Conservation (phyloP, 1,140 invertebrate genomes). For the Ganaspis sp. region DNA sequence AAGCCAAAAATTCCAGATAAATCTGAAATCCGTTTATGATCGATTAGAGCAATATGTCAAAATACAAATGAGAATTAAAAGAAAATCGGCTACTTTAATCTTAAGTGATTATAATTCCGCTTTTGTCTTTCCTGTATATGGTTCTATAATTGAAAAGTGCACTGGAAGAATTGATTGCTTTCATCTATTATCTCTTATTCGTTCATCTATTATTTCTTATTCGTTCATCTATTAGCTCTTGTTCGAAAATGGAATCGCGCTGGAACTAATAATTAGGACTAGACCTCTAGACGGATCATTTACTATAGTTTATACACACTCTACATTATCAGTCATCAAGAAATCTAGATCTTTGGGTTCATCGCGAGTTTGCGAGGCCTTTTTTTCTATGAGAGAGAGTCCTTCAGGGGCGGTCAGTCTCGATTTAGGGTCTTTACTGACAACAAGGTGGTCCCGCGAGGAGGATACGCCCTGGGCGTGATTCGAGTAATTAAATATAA, state of each 20-base stretch:
- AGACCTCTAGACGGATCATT: slow-evolving; percentile 2
- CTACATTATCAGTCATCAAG: slow-evolving; percentile 46
- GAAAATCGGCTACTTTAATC: neutral
- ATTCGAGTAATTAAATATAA: slow-evolving; percentile 75
- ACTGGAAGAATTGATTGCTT: slow-evolving; percentile 66
- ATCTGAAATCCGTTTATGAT: neutral
- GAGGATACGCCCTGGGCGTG: slow-evolving; percentile 72
- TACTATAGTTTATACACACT: slow-evolving; percentile 20
- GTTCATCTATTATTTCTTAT: too few species aligned
- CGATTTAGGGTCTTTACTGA: slow-evolving; percentile 33
- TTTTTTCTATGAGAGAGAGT: slow-evolving; percentile 48
- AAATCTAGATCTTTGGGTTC: slow-evolving; percentile 34
- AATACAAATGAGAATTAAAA: neutral
- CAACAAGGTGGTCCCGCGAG: slow-evolving; percentile 44
- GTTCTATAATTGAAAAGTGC: neutral
- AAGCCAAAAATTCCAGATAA: too few species aligned
- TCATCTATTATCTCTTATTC: too few species aligned
- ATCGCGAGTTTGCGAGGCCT: slow-evolving; percentile 35
- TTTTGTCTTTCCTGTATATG: neutral
- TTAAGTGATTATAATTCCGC: neutral
- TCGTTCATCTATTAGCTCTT: slow-evolving; percentile 65
- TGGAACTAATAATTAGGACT: slow-evolving; percentile 67
- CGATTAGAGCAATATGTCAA: neutral
- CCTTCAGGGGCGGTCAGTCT: slow-evolving; percentile 51
- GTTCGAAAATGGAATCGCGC: slow-evolving; percentile 59